Evolutionary conservation across 2,113 vertebrate species (phyloP).

Genomic region (Hippocampus mohnikei): DNA sequence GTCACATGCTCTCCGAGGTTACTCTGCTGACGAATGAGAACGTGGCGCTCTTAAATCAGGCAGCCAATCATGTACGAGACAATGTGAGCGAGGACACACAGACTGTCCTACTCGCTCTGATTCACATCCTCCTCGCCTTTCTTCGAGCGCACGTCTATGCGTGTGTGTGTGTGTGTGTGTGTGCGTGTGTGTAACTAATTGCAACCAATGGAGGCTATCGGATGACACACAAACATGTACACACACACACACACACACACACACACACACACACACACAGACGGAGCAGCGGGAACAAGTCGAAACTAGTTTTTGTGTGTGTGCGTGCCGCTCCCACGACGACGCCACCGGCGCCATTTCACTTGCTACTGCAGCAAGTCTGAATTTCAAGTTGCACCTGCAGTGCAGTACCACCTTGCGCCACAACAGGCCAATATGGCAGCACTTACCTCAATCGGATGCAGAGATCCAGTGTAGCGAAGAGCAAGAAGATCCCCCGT

Average conservation of each 20-base stretch:
- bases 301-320: conserved; percentile 1
- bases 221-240: background rate
- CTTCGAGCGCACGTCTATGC: background rate
- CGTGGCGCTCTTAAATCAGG: conserved; percentile 65
- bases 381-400: too few species aligned
- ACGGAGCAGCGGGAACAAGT: background rate
- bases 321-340: conserved; percentile 4
- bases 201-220: conserved; percentile 20
- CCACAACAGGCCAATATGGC: too few species aligned
- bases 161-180: too few species aligned
- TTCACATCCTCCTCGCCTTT: conserved; percentile 30
- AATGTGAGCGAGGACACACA: conserved; percentile 58
- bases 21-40: conserved; percentile 62
- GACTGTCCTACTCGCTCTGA: conserved; percentile 51
- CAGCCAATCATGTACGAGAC: conserved; percentile 66
- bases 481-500: too few species aligned
- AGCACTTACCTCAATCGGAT: too few species aligned
- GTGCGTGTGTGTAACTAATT: conserved; percentile 37
- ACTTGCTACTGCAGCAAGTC: too few species aligned
- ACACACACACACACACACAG: conserved; percentile 12
- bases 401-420: too few species aligned
- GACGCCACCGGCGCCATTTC: conserved; percentile 47
- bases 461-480: too few species aligned
- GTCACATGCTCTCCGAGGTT: conserved; percentile 57
- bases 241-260: conserved; percentile 13